Conservation (phyloP, 2,797 vertebrate species). For the Phrynocephalus guinanensis region DNA sequence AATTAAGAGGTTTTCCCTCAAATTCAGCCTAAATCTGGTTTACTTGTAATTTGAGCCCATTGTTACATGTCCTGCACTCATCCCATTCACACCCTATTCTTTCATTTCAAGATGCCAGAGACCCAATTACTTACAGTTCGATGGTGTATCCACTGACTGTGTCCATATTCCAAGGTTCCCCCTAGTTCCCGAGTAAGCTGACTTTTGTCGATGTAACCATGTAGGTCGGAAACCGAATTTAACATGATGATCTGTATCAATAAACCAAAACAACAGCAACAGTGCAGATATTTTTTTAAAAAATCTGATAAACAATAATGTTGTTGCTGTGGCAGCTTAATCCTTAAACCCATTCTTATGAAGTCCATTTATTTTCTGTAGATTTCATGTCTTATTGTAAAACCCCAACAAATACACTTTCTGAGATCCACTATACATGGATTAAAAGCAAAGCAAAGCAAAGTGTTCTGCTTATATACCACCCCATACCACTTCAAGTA, state of each 20-base stretch:
- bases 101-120: neutral
- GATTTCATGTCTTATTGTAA: neutral
- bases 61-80: no score
- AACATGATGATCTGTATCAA: conserved; percentile 89
- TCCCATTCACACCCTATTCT: no score
- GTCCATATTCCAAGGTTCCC: conserved; percentile 90
- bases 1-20: no score
- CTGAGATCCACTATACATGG: neutral
- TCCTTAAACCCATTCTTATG: neutral
- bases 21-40: no score
- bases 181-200: conserved; percentile 92
- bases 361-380: neutral
- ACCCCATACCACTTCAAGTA: no score
- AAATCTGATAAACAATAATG: no score
- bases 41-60: no score
- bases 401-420: no score
- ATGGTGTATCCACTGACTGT: conserved; percentile 94
- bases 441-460: no score
- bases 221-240: conserved; percentile 91
- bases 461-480: no score
- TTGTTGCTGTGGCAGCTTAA: no score
- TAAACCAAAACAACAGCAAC: conserved; percentile 38
- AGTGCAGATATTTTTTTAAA: neutral
- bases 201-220: conserved; percentile 90
- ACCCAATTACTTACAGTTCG: conserved; percentile 85